A percentile compares a stretch with the other conserved stretches of the same genome.
phyloP scores from a whole-genome alignment of 2,888 invertebrate species.

The Synergus itoensis region DNA sequence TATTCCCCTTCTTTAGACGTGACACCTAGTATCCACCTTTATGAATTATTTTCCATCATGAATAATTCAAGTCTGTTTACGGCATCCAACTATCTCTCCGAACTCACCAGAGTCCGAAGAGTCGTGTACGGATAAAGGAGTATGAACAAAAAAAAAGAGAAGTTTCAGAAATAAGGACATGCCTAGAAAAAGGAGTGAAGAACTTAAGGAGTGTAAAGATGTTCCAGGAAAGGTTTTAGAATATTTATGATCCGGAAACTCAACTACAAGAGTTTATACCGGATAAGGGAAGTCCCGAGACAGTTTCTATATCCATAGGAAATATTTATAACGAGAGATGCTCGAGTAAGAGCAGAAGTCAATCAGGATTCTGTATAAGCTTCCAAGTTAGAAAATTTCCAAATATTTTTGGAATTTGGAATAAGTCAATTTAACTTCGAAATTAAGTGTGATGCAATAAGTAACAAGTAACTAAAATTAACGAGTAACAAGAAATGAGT shows the following conservation, averaged over 20 bases:
- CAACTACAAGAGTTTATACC: constrained; percentile 44
- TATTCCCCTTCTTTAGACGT: not conserved
- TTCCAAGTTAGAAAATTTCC: not conserved
- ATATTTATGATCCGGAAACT: constrained; percentile 66
- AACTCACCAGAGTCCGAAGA: constrained; percentile 54
- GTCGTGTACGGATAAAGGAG: constrained; percentile 35
- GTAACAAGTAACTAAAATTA: no score
- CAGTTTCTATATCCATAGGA: constrained; percentile 5
- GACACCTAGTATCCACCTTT: constrained; percentile 45
- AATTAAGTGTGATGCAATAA: no score
- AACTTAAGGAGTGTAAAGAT: constrained; percentile 62
- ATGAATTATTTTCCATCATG: constrained; percentile 65
- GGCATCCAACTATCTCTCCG: constrained; percentile 56
- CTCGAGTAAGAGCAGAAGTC: not conserved
- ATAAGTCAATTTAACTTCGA: no score
- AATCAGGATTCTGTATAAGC: not conserved
- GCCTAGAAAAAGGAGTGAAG: constrained; percentile 47
- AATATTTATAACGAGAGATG: constrained; percentile 27
- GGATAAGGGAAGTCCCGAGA: constrained; percentile 42
- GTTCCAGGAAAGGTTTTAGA: constrained; percentile 58
- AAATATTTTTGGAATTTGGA: not conserved
- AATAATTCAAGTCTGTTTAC: constrained; percentile 68
- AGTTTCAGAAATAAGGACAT: constrained; percentile 37
- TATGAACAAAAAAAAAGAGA: constrained; percentile 24
- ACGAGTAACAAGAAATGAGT: not conserved